Base-by-base conservation (phyloP, 2,113 vertebrate genomes). In the Melospiza melodia region DNA sequence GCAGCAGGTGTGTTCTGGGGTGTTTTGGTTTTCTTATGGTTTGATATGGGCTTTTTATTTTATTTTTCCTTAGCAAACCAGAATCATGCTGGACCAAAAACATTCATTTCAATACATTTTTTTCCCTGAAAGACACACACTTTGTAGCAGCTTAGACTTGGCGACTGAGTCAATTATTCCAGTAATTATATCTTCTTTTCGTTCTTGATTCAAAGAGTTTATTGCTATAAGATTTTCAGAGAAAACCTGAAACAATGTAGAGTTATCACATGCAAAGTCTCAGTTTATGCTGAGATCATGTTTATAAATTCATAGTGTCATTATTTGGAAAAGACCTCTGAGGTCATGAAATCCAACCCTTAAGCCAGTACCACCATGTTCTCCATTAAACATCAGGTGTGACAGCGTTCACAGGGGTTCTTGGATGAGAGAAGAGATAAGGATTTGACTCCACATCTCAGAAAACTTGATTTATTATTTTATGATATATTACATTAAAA, bases 1-100 rank as follows among this genome's bases (percentile, higher is more conserved):
- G 10, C 35, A 69, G 51, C 3, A 48, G 5, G 25, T 44, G 28
- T 24, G 41, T 46, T 39, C 12, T 49, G 3, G 4, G 0, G 0
- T 57, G 33, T 28, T 54, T 22, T 46, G 2, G 10, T 35, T 71
- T 39, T 43, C 10, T 35, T 59, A 25, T 25, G 18, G 4, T 44
- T 66, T 30, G 19, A 5, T 43, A 43, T 43, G 19, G 28, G 4
- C 5, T 19, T 27, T 25, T 11, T 30, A 6, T 31, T 54, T 57
- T 33, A 33, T 10, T 9, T 27, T 58, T 63, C 55, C 3, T 41
- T 39, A 84, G 21, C 15, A 90, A 39, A 62, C 8, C 23, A 49
- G 87, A 93, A 93, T 68, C 14, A 10, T 39, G 7, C 19, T 57
- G 46, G 9, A 73, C 19, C 41, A 94, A 82, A 71, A 90, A 30